Evolutionary conservation across 1,140 invertebrate species (phyloP).

Genomic region (Zaprionus ghesquierei): DNA sequence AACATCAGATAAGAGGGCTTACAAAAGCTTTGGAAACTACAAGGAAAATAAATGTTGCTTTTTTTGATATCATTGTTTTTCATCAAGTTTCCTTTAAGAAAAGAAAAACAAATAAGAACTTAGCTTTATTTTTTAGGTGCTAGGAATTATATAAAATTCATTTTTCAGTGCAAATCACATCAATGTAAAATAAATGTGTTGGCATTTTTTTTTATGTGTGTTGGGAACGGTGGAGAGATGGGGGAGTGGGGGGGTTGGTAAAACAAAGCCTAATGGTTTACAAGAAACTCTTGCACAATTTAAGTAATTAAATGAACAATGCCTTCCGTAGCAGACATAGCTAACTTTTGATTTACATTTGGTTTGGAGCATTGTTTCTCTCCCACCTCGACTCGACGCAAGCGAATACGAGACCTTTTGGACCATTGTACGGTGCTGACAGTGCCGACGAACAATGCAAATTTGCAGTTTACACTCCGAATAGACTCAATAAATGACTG

Average conservation of each 20-base stretch:
- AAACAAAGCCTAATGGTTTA: neutral
- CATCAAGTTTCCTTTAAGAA: neutral
- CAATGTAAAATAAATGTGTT: too few species aligned
- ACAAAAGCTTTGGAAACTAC: neutral
- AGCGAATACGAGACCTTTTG: too few species aligned
- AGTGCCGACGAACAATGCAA: neutral
- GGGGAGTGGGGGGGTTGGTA: too few species aligned
- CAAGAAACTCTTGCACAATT: neutral
- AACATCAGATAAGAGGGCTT: neutral
- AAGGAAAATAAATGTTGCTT: neutral
- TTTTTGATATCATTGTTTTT: neutral
- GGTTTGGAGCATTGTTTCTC: neutral
- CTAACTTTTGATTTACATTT: slow-evolving; percentile 30
- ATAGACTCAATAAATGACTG: neutral
- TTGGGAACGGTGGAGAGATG: neutral
- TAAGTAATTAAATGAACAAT: slow-evolving; percentile 4
- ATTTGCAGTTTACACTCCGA: neutral
- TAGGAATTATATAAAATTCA: neutral
- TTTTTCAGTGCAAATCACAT: too few species aligned
- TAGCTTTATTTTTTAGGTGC: neutral
- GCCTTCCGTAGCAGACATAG: slow-evolving; percentile 4
- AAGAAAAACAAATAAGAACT: neutral
- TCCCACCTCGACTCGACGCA: too few species aligned
- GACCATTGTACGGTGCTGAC: neutral
- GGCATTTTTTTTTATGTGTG: neutral